Base-by-base conservation (phyloP, 1,140 invertebrate species). In the Gerris buenoi region DNA sequence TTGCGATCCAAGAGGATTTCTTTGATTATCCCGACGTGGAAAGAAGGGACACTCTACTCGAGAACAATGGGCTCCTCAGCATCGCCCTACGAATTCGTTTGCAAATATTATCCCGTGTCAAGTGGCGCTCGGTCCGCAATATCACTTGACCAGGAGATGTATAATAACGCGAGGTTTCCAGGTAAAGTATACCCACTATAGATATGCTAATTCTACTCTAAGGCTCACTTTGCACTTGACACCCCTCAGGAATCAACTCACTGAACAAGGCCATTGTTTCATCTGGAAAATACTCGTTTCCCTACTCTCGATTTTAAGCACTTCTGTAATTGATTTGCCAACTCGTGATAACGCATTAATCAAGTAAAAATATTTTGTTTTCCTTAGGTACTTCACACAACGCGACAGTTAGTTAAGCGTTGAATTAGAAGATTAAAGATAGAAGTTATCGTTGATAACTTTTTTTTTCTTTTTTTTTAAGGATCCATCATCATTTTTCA, bases 41-140 rank as follows among this genome's bases (percentile, higher is more conserved):
- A n/a, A n/a, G 33, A 46, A 46, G 18, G 33, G 18, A 46, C 5
- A 46, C 5, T 46, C 33, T 18, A 46, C 33, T 46, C 18, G 33
- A 46, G 5, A 25, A 23, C 10, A 63, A 63, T 25, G 25, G 61
- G 25, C 15, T 15, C 27, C n/a, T 18, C 23, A 15, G 22, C n/a
- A n/a, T 25, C 58, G 2, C 61, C 23, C 23, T 23, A 63, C 23
- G 33, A 46, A 46, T 63, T 25, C 27, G 61, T 63, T 63, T 63
- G 61, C 61, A 63, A 63, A 63, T 63, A 63, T 63, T 63, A 63
- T 63, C 23, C 61, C 61, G 58, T 23, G 10, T 14, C 27, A 25
- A 63, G 27, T 23, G 61, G 27, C 25, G 27, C 58, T 59, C 58
- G 58, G 58, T 59, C 2, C 58, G 3, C 22, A 15, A 15, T 27